Conservation (phyloP, 2,113 vertebrate genomes). For the Ellobius talpinus region DNA sequence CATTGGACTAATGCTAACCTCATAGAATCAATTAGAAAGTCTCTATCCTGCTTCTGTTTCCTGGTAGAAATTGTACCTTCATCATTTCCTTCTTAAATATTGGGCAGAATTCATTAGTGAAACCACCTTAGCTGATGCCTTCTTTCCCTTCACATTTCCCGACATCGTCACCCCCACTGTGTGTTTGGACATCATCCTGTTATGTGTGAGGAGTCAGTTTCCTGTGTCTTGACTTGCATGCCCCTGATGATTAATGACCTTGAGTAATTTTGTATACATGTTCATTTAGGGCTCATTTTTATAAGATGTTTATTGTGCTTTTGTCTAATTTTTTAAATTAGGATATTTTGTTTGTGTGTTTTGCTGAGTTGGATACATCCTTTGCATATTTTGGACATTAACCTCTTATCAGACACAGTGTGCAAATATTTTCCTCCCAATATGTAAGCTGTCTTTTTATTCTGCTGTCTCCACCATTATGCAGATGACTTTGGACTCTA, state of each 20-base stretch:
- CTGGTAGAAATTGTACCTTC: background rate
- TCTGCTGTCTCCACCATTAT: background rate
- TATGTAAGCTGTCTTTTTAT: no score
- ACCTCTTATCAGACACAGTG: no score
- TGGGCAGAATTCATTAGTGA: background rate
- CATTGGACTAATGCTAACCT: no score
- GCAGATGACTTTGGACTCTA: background rate
- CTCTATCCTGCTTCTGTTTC: background rate
- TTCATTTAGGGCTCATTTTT: background rate
- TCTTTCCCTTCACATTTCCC: no score
- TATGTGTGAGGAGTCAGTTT: no score
- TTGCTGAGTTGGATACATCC: background rate
- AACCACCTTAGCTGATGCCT: background rate
- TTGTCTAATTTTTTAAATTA: background rate
- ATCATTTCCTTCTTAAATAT: background rate
- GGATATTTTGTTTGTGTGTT: background rate
- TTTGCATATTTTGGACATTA: background rate
- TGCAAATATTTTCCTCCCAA: background rate
- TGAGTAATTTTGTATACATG: background rate
- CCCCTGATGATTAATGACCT: background rate
- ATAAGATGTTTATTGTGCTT: background rate
- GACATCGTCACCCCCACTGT: background rate
- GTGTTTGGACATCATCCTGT: background rate
- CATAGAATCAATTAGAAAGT: background rate
- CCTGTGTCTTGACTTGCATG: background rate